phyloP scores from a whole-genome alignment of 2,113 vertebrate species.

The Donacobius atricapilla region DNA sequence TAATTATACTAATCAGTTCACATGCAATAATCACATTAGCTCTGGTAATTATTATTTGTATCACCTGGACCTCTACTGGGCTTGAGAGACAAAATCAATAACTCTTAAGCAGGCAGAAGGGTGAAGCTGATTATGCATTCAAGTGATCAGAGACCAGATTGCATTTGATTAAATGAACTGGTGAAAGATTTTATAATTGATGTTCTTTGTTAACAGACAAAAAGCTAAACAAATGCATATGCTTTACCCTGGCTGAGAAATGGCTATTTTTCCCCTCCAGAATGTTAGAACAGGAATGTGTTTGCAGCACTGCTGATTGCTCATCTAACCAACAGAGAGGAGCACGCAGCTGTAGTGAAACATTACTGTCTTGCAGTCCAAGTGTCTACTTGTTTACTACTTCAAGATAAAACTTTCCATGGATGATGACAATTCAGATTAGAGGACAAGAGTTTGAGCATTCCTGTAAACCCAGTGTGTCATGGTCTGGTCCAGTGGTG shows the following conservation, averaged over 20 bases:
- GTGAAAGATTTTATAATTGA: conserved; percentile 47
- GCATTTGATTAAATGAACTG: conserved; percentile 65
- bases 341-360: not conserved
- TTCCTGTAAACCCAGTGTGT: not conserved
- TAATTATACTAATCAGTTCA: conserved; percentile 72
- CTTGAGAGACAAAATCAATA: conserved; percentile 69
- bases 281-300: not conserved
- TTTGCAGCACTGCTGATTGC: not conserved
- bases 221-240: not conserved
- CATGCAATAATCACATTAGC: conserved; percentile 63
- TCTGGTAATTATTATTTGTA: conserved; percentile 68
- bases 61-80: conserved; percentile 65
- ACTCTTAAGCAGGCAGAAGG: conserved; percentile 64
- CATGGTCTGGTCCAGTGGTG: too few relatives aligned
- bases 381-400: not conserved
- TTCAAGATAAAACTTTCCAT: not conserved
- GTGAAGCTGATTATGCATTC: conserved; percentile 61
- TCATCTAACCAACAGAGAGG: not conserved
- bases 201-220: conserved; percentile 42
- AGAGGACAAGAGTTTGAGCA: not conserved
- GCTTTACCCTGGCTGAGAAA: not conserved
- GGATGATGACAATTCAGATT: not conserved
- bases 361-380: not conserved
- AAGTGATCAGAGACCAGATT: conserved; percentile 66
- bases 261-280: not conserved